A percentile compares a stretch with the other conserved stretches of the same genome.
phyloP scores from a whole-genome alignment of 2,797 vertebrate genomes.

The Masticophis lateralis region DNA sequence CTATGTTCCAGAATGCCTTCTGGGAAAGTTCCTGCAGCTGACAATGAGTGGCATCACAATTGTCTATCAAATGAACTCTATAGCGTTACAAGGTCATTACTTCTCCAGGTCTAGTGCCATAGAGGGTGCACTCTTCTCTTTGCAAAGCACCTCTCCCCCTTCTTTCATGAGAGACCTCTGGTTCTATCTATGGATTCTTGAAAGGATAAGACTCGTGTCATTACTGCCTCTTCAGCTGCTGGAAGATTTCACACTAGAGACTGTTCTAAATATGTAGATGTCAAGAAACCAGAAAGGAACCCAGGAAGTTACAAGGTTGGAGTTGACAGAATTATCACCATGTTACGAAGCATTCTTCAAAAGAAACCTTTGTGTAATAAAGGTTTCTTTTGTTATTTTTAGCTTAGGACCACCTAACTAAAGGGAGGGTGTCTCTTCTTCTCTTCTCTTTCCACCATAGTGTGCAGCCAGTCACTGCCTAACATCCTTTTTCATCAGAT shows the following conservation, averaged over 20 bases:
- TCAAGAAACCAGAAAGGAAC: neutral
- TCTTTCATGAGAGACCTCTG: neutral
- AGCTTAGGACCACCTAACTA: neutral
- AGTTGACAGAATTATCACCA: neutral
- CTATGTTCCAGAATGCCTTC: neutral
- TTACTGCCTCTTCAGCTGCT: neutral
- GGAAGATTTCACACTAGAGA: neutral
- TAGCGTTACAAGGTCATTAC: neutral
- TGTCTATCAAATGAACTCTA: neutral
- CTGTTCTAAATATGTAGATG: neutral
- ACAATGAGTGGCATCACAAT: too few relatives aligned
- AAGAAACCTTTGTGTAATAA: neutral
- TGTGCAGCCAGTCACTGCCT: neutral
- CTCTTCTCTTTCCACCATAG: rapidly evolving
- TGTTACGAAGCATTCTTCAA: neutral
- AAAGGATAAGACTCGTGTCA: neutral
- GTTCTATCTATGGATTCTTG: neutral
- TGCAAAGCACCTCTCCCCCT: neutral
- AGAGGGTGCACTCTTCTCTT: neutral
- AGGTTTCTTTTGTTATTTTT: neutral
- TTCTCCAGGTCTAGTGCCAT: neutral
- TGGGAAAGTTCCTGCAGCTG: neutral
- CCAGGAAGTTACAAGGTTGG: neutral
- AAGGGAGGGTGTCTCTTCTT: neutral
- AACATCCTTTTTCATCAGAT: neutral